Base-by-base conservation (phyloP, 2,888 invertebrate species). In the Parelbella ahira region DNA sequence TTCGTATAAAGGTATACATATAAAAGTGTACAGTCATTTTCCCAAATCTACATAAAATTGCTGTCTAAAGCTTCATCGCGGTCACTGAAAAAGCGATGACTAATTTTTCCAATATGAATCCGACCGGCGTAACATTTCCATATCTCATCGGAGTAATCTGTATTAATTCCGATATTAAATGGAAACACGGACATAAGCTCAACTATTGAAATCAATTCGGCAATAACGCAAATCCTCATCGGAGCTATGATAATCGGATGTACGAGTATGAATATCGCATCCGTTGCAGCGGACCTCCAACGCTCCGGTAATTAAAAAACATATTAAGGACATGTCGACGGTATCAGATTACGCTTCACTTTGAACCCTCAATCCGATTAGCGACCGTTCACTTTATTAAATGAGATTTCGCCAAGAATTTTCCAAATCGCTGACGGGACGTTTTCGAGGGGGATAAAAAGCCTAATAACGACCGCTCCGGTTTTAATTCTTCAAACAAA, bases 251-350 rank as follows among this genome's bases (percentile, higher is more conserved):
- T 75, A 72, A 73, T 67, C 65, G 57, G 59, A 67, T 58, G 60
- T 45, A 41, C 33, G 33, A 20, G 60, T 45, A 41, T 41, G 33
- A 20, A 33, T 34, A 45, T 45, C 27, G 38, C 45, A 45, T 43
- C 36, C 48, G 25, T 29, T 42, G 41, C 43, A 38, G 19, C 30
- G 29, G 38, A 13, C n/a, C 23, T 24, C 23, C 33, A 7, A n/a
- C 43, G 29, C 19, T 43, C 39, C 54, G 67, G 69, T 80, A 78
- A 81, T 79, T 80, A 80, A 78, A 78, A 78, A 79, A 74, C 67
- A 75, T 74, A 74, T 77, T 69, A 74, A 60, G 61, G 58, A 54
- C 59, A 61, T 51, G 56, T 57, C 45, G 53, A 12, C 18, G 21
- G 24, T 39, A 6, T 12, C 32, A 32, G 38, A 25, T 15, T 8